Conservation (phyloP, 2,113 vertebrate genomes). For the Rhynchomys soricoides region DNA sequence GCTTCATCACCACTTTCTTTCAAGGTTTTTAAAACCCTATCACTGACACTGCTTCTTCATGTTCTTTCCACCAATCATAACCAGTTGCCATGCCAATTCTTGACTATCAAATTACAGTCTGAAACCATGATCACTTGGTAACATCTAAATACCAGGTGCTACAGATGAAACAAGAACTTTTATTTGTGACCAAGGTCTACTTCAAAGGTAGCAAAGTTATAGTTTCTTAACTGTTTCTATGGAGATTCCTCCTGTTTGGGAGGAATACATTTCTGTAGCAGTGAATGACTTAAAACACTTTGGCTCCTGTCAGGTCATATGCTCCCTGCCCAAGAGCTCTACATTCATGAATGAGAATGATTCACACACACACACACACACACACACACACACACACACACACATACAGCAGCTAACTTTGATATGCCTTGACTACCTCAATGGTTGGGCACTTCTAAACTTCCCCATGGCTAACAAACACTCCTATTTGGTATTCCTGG, state of each 20-base stretch:
- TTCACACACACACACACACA: too few relatives aligned
- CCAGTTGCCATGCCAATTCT: slow-evolving; percentile 97
- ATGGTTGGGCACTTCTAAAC: too few relatives aligned
- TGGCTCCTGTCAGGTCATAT: too few relatives aligned
- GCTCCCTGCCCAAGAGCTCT: too few relatives aligned
- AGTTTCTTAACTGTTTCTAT: slow-evolving; percentile 91
- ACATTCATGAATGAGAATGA: too few relatives aligned
- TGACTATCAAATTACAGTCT: slow-evolving; percentile 94
- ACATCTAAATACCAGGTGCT: slow-evolving; percentile 94
- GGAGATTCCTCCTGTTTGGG: slow-evolving; percentile 94
- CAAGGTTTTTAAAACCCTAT: slow-evolving; percentile 96
- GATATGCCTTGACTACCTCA: too few relatives aligned
- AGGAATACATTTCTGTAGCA: slow-evolving; percentile 90
- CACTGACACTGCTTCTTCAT: slow-evolving; percentile 93
- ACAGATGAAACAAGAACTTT: slow-evolving; percentile 96
- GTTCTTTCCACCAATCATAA: slow-evolving; percentile 97
- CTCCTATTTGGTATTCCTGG: too few relatives aligned
- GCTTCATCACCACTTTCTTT: slow-evolving; percentile 97
- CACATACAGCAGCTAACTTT: too few relatives aligned
- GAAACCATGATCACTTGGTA: slow-evolving; percentile 98
- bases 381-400: too few relatives aligned
- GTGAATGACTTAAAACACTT: too few relatives aligned
- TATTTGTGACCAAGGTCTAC: slow-evolving; percentile 93
- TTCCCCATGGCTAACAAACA: too few relatives aligned
- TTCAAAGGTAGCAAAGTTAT: slow-evolving; percentile 91